Evolutionary conservation across 2,113 vertebrate genomes (phyloP).

Genomic region (Myodes glareolus): DNA sequence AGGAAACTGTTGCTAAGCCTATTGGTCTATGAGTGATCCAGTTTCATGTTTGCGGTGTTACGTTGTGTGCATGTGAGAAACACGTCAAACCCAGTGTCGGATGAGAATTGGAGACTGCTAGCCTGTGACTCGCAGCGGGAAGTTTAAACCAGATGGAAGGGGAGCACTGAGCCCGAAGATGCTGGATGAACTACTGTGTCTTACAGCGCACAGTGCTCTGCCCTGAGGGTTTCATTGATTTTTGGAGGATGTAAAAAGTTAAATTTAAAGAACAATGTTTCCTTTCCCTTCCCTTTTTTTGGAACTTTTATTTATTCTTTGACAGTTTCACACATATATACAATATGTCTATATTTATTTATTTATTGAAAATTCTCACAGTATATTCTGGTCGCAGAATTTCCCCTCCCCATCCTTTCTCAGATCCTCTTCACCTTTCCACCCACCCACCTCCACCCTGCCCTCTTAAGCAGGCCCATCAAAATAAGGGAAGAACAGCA

Average conservation of each 20-base stretch:
- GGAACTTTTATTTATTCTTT: neutral
- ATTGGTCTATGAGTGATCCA: neutral
- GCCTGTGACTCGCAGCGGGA: neutral
- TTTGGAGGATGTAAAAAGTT: constrained; percentile 35
- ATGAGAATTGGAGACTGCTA: neutral
- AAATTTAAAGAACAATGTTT: neutral
- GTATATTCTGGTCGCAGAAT: neutral
- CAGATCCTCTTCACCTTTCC: neutral
- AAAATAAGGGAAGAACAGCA: neutral
- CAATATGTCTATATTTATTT: neutral
- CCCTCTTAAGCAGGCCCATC: neutral
- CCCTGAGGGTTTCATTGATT: neutral
- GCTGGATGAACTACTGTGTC: neutral
- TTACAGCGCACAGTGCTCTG: neutral
- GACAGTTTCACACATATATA: too few species aligned
- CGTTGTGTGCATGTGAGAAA: neutral
- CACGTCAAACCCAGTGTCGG: neutral
- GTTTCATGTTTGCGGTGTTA: neutral
- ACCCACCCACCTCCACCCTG: too few species aligned
- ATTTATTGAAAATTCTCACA: neutral
- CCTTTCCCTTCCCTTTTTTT: neutral
- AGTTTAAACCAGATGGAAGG: neutral
- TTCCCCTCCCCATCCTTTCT: neutral
- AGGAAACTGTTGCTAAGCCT: neutral
- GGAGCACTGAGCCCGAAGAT: neutral